Percentiles rank a stretch among this genome's conserved stretches.
Conservation (phyloP, 2,797 vertebrate species). For the Cuniculus paca region DNA sequence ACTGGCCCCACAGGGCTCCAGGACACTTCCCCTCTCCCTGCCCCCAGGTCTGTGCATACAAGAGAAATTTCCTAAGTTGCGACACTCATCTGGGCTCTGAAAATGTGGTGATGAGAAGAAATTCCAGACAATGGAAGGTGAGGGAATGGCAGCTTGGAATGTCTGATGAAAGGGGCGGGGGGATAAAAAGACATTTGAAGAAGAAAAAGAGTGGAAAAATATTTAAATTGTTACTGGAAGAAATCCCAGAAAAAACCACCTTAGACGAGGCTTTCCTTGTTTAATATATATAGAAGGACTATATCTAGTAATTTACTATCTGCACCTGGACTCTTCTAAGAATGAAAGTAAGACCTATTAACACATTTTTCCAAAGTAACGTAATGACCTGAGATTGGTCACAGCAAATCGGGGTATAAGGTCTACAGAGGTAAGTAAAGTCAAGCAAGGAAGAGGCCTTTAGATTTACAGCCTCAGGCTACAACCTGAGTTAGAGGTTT, state of each 20-base stretch:
- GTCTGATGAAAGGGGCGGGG: background rate
- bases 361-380: constrained; percentile 28
- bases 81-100: background rate
- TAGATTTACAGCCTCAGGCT: background rate
- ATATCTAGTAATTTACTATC: background rate
- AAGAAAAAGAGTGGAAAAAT: background rate
- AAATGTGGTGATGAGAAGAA: background rate
- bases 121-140: background rate
- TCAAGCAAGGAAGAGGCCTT: background rate
- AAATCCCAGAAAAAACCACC: constrained; percentile 41
- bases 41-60: background rate
- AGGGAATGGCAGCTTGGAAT: background rate
- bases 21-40: background rate
- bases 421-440: background rate
- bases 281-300: background rate
- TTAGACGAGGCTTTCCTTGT: background rate
- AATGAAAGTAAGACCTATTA: background rate
- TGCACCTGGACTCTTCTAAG: constrained; percentile 21
- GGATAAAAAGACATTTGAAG: background rate
- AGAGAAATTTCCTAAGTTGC: background rate
- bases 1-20: background rate
- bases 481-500: background rate
- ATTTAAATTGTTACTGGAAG: constrained; percentile 53
- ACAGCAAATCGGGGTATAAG: background rate
- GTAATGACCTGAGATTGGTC: background rate